phyloP scores from a whole-genome alignment of 2,113 vertebrate species.

The Scomber colias region DNA sequence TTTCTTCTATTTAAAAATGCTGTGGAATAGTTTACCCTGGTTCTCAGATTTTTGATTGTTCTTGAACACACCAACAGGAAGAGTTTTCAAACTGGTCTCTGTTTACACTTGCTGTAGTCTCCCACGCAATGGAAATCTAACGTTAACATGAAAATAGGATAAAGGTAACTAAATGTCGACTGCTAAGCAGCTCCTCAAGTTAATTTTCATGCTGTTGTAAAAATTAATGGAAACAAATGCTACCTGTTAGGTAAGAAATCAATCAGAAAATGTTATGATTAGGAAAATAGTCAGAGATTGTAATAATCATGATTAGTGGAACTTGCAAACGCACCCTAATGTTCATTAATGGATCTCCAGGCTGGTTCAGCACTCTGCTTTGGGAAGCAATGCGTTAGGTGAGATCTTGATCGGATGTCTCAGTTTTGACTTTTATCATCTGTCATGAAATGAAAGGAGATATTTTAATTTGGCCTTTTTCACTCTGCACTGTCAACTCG shows the following conservation, averaged over 20 bases:
- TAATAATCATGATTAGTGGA: not conserved
- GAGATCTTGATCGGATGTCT: not conserved
- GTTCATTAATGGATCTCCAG: not conserved
- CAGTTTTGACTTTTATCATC: not conserved
- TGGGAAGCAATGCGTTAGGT: not conserved
- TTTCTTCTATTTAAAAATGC: not conserved
- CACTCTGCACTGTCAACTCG: not conserved
- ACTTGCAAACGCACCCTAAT: not conserved
- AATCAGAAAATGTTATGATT: constrained; percentile 7
- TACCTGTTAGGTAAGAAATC: constrained; percentile 3
- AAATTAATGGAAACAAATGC: constrained; percentile 9
- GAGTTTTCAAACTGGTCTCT: not conserved
- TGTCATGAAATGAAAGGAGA: not conserved
- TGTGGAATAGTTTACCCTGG: not conserved
- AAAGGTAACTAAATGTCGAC: not conserved
- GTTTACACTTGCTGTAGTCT: not conserved
- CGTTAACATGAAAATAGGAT: not conserved
- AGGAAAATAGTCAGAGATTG: not conserved
- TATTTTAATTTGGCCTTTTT: constrained; percentile 3
- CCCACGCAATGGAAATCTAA: not conserved
- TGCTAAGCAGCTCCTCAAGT: not conserved
- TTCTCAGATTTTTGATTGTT: not conserved
- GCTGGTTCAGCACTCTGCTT: not conserved
- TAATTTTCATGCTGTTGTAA: constrained; percentile 3
- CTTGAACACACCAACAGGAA: not conserved